Percentiles rank a stretch among this genome's conserved stretches.
phyloP scores from a whole-genome alignment of 2,113 vertebrate species.

The Clarias gariepinus region DNA sequence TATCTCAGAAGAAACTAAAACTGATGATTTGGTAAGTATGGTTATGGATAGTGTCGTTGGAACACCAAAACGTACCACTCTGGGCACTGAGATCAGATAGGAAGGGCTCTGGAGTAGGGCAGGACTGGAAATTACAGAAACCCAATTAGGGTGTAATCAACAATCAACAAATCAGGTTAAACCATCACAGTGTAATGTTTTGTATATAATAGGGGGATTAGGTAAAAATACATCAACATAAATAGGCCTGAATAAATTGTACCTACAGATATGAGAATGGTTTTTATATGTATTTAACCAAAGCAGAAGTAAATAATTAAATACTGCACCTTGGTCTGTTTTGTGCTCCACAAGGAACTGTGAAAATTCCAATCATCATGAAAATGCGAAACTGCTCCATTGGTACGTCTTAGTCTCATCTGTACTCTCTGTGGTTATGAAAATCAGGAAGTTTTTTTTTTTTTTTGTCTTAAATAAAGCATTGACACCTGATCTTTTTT shows the following conservation, averaged over 20 bases:
- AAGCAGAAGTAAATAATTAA: not conserved
- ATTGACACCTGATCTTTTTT: conserved; percentile 38
- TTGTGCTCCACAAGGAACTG: conserved; percentile 23
- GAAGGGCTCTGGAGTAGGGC: conserved; percentile 37
- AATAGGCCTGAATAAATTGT: not conserved
- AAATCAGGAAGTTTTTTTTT: not conserved
- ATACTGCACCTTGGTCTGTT: conserved; percentile 46
- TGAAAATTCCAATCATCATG: conserved; percentile 43
- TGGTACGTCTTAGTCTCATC: conserved; percentile 9
- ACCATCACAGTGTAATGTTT: not conserved
- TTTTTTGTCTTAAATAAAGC: conserved; percentile 19
- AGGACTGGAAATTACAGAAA: conserved; percentile 11
- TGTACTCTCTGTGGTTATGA: conserved; percentile 17
- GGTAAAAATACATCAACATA: not conserved
- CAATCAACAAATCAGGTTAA: not conserved
- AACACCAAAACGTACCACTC: conserved; percentile 40
- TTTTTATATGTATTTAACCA: not conserved
- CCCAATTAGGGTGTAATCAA: not conserved
- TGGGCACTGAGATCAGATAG: conserved; percentile 64
- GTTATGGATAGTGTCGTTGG: conserved; percentile 58
- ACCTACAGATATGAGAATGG: not conserved
- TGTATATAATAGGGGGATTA: not conserved
- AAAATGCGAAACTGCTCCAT: conserved; percentile 61
- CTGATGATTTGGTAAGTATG: conserved; percentile 47
- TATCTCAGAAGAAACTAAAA: conserved; percentile 61